Evolutionary conservation across 2,888 invertebrate species (phyloP).

Genomic region (Mythimna loreyi): DNA sequence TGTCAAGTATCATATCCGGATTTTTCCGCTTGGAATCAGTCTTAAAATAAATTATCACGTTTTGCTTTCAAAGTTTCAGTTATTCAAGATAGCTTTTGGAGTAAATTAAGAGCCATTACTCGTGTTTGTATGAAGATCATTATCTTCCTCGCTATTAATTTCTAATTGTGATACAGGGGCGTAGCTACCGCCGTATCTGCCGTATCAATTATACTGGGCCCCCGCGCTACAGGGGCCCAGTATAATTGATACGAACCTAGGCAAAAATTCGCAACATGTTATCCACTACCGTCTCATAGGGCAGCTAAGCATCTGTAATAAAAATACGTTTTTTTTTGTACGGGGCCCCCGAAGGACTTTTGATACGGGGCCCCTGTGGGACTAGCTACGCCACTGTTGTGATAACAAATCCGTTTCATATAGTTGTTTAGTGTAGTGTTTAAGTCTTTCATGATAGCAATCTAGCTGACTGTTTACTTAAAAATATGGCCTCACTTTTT

Average conservation of each 20-base stretch:
- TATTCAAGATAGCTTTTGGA: background rate
- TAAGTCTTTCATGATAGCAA: background rate
- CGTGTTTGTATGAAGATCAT: background rate
- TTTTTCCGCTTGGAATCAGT: slow-evolving; percentile 8
- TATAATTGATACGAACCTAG: too few species aligned
- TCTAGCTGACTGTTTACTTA: background rate
- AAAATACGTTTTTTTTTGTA: too few species aligned
- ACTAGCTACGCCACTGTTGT: too few species aligned
- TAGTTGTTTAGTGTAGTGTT: background rate
- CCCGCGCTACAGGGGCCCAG: too few species aligned
- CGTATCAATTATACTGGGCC: too few species aligned
- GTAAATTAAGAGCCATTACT: background rate
- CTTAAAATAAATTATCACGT: background rate
- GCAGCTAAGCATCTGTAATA: too few species aligned
- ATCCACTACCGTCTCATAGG: too few species aligned
- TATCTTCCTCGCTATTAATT: background rate
- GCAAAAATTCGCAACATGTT: too few species aligned
- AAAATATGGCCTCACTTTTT: background rate
- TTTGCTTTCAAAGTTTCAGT: background rate
- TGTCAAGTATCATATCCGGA: background rate
- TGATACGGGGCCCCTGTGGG: too few species aligned
- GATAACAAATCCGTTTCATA: background rate
- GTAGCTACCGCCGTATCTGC: too few species aligned
- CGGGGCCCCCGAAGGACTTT: too few species aligned
- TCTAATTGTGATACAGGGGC: too few species aligned